Conservation (phyloP, 2,888 invertebrate species). For the Meteorus cinctellus region DNA sequence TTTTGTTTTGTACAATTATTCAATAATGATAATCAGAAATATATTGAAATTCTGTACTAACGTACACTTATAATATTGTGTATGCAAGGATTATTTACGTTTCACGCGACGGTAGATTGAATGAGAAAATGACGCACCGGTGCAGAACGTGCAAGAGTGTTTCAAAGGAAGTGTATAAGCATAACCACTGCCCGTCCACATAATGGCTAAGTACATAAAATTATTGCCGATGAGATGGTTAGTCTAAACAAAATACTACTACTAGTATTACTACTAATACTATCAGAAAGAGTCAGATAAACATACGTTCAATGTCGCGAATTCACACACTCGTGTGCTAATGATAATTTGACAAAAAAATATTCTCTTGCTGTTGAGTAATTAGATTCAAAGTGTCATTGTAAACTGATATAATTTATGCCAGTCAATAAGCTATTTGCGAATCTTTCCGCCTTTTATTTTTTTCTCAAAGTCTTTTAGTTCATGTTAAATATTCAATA, state of each 20-base stretch:
- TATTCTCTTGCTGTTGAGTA: not conserved
- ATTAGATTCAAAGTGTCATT: not conserved
- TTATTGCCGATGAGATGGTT: conserved; percentile 23
- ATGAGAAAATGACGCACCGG: conserved; percentile 45
- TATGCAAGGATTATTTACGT: conserved; percentile 42
- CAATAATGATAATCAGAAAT: conserved; percentile 5
- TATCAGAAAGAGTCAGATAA: not conserved
- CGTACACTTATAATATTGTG: conserved; percentile 22
- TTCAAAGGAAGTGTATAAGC: conserved; percentile 46
- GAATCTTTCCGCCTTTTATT: not conserved
- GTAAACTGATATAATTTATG: conserved; percentile 4
- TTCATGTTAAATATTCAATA: not conserved
- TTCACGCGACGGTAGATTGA: conserved; percentile 42
- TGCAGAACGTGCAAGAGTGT: conserved; percentile 43
- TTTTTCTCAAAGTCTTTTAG: not conserved
- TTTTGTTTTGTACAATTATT: too few relatives aligned
- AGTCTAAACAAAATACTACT: conserved; percentile 33
- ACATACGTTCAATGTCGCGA: not conserved
- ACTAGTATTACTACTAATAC: conserved; percentile 1
- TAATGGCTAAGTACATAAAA: conserved; percentile 48
- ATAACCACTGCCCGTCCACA: conserved; percentile 43
- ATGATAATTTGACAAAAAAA: not conserved
- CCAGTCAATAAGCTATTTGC: conserved; percentile 9
- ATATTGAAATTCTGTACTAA: conserved; percentile 4
- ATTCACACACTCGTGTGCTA: not conserved